Evolutionary conservation across 1,140 invertebrate genomes (phyloP).

Genomic region (Trinorchestia longiramus): DNA sequence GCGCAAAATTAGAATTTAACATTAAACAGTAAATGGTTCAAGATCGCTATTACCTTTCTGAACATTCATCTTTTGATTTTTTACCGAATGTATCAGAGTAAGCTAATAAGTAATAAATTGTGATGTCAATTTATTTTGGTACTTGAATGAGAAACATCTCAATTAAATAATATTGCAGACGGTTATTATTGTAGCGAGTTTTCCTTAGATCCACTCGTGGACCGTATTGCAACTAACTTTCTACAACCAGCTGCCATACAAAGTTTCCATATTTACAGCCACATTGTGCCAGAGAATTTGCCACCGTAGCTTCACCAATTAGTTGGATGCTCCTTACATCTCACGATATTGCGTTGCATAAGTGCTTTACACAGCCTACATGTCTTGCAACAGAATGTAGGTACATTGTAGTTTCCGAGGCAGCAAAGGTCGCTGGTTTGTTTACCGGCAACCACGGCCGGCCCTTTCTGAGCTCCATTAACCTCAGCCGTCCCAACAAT

Average conservation of each 20-base stretch:
- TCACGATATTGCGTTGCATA: neutral
- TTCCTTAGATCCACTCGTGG: neutral
- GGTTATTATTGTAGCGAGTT: neutral
- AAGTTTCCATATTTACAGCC: neutral
- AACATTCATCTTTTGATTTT: too few relatives aligned
- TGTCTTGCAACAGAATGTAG: neutral
- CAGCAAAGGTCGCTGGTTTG: neutral
- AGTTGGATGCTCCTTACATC: neutral
- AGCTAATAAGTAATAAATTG: too few relatives aligned
- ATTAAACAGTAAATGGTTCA: too few relatives aligned
- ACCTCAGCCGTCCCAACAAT: neutral
- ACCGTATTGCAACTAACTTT: neutral
- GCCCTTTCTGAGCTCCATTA: neutral
- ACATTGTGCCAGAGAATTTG: neutral
- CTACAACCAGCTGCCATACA: neutral
- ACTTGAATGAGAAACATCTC: too few relatives aligned
- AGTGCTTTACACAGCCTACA: neutral
- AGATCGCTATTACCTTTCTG: too few relatives aligned
- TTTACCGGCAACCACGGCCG: neutral
- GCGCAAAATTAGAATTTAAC: too few relatives aligned
- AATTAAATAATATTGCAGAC: neutral
- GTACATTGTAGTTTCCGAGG: neutral
- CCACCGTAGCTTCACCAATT: neutral
- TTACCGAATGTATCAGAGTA: too few relatives aligned
- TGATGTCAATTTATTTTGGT: too few relatives aligned